These are phyloP conservation scores for Amphiprion ocellaris DNA, from an alignment of 2,113 vertebrate species.

Conservation along the genomic window DNA sequence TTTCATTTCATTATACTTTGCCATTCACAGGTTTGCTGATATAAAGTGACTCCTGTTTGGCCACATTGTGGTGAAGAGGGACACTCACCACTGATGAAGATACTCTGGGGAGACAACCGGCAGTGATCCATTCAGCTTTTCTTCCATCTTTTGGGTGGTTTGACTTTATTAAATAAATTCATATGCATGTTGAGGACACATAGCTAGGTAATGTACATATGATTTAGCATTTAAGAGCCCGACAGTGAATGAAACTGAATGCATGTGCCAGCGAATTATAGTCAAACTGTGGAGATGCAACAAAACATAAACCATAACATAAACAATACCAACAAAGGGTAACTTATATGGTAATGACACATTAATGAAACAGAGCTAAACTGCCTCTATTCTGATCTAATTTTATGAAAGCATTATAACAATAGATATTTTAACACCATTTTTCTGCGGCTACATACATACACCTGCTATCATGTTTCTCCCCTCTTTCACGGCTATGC, in stretches of 20 bases:
- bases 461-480: neutral
- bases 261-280: constrained; percentile 62
- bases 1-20: constrained; percentile 64
- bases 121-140: constrained; percentile 85
- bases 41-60: constrained; percentile 17
- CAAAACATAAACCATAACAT: constrained; percentile 21
- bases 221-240: constrained; percentile 21
- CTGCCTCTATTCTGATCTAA: neutral
- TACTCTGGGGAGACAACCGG: constrained; percentile 86
- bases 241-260: constrained; percentile 68
- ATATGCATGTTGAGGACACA: constrained; percentile 67
- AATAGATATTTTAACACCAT: neutral
- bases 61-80: constrained; percentile 64
- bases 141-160: constrained; percentile 83
- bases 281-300: constrained; percentile 1
- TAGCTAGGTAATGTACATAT: constrained; percentile 35
- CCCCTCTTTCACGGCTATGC: constrained; percentile 20
- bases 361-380: neutral
- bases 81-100: constrained; percentile 87
- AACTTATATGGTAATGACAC: neutral
- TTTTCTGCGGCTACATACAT: neutral
- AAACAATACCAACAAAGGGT: constrained; percentile 11
- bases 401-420: neutral
- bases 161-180: constrained; percentile 78
- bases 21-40: constrained; percentile 25